phyloP scores from a whole-genome alignment of 2,888 invertebrate species.

The Lasioglossum figueresi region DNA sequence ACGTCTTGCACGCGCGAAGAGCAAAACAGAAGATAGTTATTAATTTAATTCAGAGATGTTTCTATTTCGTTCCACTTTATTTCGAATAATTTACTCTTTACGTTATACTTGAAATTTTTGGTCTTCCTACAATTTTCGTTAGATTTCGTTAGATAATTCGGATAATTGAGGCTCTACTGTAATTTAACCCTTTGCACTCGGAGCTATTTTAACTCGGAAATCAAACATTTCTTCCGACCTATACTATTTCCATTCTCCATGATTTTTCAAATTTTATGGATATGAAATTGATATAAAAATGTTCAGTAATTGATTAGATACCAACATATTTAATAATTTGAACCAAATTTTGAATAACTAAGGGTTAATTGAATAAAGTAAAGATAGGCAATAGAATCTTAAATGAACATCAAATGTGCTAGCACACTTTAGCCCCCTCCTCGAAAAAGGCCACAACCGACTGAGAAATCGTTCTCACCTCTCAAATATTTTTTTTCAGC shows the following conservation, averaged over 20 bases:
- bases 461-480: background rate
- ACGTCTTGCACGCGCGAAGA: background rate
- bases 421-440: background rate
- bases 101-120: background rate
- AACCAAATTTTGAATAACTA: too few species aligned
- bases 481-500: conserved; percentile 35
- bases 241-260: too few species aligned
- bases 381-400: background rate
- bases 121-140: background rate
- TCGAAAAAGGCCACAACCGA: background rate
- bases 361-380: too few species aligned
- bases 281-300: too few species aligned
- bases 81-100: background rate
- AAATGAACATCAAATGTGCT: background rate
- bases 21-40: background rate
- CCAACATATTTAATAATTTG: too few species aligned
- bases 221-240: too few species aligned
- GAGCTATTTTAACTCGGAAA: too few species aligned
- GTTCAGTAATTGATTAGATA: too few species aligned
- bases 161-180: too few species aligned
- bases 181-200: too few species aligned
- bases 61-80: background rate
- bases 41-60: background rate
- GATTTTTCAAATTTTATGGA: too few species aligned
- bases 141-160: too few species aligned